Evolutionary conservation across 2,888 invertebrate species (phyloP).

Genomic region (Notodonta dromedarius): DNA sequence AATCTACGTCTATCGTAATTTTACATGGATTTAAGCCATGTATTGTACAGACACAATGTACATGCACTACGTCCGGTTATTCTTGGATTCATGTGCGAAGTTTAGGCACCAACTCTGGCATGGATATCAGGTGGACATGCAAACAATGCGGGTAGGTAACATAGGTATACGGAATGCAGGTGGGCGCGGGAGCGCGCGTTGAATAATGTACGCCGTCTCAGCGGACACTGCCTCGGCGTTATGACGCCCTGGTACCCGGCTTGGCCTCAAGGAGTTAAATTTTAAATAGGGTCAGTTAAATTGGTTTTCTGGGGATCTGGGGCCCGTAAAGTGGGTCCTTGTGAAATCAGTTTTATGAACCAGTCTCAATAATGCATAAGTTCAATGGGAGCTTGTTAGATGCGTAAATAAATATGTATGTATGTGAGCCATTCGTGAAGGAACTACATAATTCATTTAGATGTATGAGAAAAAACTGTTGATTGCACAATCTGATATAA

Average conservation of each 20-base stretch:
- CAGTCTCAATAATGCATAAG: not conserved
- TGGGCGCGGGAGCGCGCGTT: slow-evolving; percentile 57
- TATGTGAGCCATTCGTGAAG: not conserved
- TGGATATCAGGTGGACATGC: slow-evolving; percentile 60
- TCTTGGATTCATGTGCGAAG: slow-evolving; percentile 42
- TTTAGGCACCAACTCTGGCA: slow-evolving; percentile 46
- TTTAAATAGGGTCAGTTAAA: slow-evolving; percentile 38
- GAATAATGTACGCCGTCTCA: slow-evolving; percentile 68
- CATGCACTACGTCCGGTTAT: slow-evolving; percentile 34
- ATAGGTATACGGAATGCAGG: slow-evolving; percentile 54
- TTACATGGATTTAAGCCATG: not conserved
- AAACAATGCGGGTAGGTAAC: slow-evolving; percentile 52
- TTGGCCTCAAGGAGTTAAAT: slow-evolving; percentile 39
- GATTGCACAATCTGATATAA: not conserved
- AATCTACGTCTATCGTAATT: not conserved
- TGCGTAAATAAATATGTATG: not conserved
- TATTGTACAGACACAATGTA: not conserved
- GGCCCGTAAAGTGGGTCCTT: slow-evolving; percentile 28
- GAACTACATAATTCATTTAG: not conserved
- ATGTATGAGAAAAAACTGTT: slow-evolving; percentile 3
- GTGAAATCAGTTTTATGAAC: slow-evolving; percentile 3
- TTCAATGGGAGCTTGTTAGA: not conserved
- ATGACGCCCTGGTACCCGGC: slow-evolving; percentile 50
- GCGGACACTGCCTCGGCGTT: slow-evolving; percentile 50
- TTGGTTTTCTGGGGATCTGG: slow-evolving; percentile 26